These are phyloP conservation scores for Gymnogyps californianus DNA, from an alignment of 2,113 vertebrate genomes.

Conservation along the genomic window DNA sequence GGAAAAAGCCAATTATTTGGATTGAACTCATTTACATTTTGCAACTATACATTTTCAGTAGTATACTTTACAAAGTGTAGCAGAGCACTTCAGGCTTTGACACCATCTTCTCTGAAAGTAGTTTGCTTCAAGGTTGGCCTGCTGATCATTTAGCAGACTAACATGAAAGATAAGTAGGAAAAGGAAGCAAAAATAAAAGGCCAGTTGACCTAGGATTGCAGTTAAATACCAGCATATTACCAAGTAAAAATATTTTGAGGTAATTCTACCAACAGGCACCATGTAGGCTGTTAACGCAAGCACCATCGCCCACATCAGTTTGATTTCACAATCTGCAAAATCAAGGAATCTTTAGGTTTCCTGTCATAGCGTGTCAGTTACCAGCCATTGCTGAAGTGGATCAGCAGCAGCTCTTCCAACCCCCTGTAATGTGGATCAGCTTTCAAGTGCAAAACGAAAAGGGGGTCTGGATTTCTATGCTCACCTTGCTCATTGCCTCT, in stretches of 20 bases:
- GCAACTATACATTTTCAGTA: neutral
- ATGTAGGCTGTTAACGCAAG: accelerated
- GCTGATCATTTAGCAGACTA: neutral
- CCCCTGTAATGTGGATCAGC: accelerated
- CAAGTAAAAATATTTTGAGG: neutral
- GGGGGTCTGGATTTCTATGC: neutral
- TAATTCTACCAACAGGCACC: neutral
- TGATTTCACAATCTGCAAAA: neutral
- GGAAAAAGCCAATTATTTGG: neutral
- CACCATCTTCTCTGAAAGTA: neutral
- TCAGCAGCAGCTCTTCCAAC: neutral
- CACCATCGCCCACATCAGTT: neutral
- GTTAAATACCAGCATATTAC: neutral
- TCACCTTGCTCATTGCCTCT: conserved; percentile 92
- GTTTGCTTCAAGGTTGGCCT: neutral
- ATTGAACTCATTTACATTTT: neutral
- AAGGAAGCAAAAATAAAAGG: neutral
- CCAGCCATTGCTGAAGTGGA: neutral
- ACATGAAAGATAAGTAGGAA: neutral
- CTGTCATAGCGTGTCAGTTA: neutral
- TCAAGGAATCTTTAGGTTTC: neutral
- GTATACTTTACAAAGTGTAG: neutral
- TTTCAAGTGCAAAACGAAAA: neutral
- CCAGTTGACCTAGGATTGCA: neutral
- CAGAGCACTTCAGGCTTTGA: neutral